A percentile compares a stretch with the other conserved stretches of the same genome.
phyloP scores from a whole-genome alignment of 1,140 invertebrate species.

The Popillia japonica region DNA sequence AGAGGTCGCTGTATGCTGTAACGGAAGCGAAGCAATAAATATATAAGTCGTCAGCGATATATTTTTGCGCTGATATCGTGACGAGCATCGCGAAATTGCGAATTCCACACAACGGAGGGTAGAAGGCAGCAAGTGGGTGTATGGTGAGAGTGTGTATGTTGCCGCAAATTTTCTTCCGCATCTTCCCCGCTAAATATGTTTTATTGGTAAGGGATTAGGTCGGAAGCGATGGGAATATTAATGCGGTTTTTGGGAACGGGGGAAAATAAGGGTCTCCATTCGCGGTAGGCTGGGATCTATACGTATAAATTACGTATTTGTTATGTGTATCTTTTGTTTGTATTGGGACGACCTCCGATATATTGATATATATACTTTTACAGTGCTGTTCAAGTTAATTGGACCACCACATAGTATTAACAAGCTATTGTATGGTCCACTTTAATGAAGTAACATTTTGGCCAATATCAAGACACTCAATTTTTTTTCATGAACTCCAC shows the following conservation, averaged over 20 bases:
- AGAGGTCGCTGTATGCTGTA: not conserved
- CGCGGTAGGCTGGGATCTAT: no score
- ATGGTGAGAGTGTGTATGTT: not conserved
- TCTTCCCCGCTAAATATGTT: not conserved
- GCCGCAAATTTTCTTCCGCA: not conserved
- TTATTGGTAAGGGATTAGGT: not conserved
- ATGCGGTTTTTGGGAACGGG: not conserved
- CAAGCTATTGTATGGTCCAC: no score
- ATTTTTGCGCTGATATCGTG: not conserved
- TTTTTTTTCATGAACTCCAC: no score
- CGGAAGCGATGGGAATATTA: not conserved
- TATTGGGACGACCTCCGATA: no score
- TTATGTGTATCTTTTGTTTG: no score
- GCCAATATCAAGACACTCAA: no score
- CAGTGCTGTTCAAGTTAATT: no score
- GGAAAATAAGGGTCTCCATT: not conserved
- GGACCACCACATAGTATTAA: no score
- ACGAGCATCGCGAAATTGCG: not conserved
- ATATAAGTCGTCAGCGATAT: conserved; percentile 10
- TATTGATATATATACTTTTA: no score
- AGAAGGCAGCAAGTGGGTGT: not conserved
- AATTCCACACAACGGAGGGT: not conserved
- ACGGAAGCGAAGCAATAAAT: not conserved
- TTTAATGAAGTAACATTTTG: no score
- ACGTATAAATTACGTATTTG: no score